Base-by-base conservation (phyloP, 53 echinoderm and acorn worm genomes). In the Temnopleurus reevesii region DNA sequence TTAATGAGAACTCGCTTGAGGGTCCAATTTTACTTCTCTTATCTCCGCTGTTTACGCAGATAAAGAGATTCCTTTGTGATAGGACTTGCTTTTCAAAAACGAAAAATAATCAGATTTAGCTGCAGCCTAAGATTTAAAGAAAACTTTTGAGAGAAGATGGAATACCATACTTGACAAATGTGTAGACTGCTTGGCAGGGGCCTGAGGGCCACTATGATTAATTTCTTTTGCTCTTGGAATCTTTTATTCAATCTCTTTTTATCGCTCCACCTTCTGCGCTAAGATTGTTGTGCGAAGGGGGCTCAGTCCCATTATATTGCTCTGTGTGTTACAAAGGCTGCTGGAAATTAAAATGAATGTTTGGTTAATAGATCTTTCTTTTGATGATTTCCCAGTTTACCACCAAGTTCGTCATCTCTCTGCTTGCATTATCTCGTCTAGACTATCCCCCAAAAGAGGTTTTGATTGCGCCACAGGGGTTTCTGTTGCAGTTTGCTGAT, bases 281-380 rank as follows among this genome's bases (percentile, higher is more conserved):
- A 76, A 77, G 79, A 26, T 44, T n/a, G 44, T 24, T 77, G 77
- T 46, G 9, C 25, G 46, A 77, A 77, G 25, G 79, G 35, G 79
- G 29, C 46, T 47, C 46, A 47, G 49, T 79, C 30, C 79, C 79
- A 46, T 49, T 79, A 13, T 79, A 49, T 49, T 79, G 23, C 49
- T 79, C 10, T 79, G 47, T 79, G 79, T 79, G 79, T 79, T 47
- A 49, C 46, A 45, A 49, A 3, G 76, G 5, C 41, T 26, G 26
- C 79, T 49, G 19, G 46, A 79, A 79, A 79, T 79, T 46, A 79
- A 79, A 79, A 79, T 43, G 79, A 79, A 47, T 79, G 79, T 49
- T 46, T 79, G n/a, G 79, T 79, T 79, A 79, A 79, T 79, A 49
- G 79, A 46, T 79, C 46, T 79, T 79, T 49, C 79, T 49, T 71